Base-by-base conservation (phyloP, 1,140 invertebrate genomes). In the Palaemon carinicauda region DNA sequence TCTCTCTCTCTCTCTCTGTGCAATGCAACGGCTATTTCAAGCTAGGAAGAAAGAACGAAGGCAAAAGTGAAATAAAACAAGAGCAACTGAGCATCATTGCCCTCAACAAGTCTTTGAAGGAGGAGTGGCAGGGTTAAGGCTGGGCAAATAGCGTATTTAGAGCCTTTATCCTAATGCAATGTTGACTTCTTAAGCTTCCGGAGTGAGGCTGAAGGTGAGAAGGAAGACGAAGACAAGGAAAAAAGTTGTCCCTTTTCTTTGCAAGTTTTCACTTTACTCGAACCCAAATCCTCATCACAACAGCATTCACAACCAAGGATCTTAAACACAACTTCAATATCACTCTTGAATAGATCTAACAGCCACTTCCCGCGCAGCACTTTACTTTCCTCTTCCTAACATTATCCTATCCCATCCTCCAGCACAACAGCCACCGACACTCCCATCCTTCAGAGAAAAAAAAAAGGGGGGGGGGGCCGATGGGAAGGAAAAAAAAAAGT, bases 101-200 rank as follows among this genome's bases (percentile, higher is more conserved):
- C 51, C 73, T 80, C 19, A 54, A 52, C 78, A 56, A 80, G 79
- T 65, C 54, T 65, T 80, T 80, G 79, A 56, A 60, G 54, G 54
- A 65, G 53, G 60, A 60, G 29, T 33, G 54, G 41, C 53, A 10
- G 65, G 65, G 29, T 33, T 33, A 65, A 65, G 65, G 41, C 41
- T 9, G 3, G 41, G 41, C 41, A 71, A 69, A 69, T 19, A 21
- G 17, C 53, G 7, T n/a, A 14, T 31, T 71, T 50, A 71, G 56
- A 71, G 60, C n/a, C 60, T 71, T 65, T 51, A 81, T 51, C 80
- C 71, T 65, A 65, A 69, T 69, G 65, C 53, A 24, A 51, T 69
- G 56, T 81, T 65, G 33, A n/a, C 60, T 71, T 41, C 41, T 41
- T 41, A 41, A 41, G 41, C 41, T 41, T 41, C 41, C 41, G 41